phyloP scores from a whole-genome alignment of 2,888 invertebrate genomes.

The Ormia ochracea region DNA sequence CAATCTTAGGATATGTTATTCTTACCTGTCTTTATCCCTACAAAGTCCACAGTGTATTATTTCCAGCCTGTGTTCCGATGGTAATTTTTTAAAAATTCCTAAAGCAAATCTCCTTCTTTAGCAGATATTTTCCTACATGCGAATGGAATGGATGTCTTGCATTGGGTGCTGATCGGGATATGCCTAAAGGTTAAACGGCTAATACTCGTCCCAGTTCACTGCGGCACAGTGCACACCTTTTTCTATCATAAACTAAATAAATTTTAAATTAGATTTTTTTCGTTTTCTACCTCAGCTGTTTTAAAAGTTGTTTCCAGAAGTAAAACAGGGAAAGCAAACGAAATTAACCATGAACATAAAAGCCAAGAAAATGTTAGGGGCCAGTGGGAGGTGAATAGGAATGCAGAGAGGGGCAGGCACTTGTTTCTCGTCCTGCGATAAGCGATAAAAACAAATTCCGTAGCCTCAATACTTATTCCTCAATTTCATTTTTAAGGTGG shows the following conservation, averaged over 20 bases:
- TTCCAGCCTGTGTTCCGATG: no score
- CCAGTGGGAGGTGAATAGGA: background rate
- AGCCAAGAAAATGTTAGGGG: background rate
- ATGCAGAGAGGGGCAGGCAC: background rate
- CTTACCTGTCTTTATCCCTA: no score
- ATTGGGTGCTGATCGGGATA: no score
- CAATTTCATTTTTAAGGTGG: background rate
- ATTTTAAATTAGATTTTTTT: background rate
- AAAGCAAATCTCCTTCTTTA: no score
- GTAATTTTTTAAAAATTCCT: no score
- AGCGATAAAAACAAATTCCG: slow-evolving; percentile 11
- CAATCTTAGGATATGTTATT: no score
- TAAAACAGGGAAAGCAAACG: background rate
- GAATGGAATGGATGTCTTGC: no score
- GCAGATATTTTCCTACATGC: no score
- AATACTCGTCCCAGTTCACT: background rate
- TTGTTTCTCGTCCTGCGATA: background rate
- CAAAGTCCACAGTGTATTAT: no score
- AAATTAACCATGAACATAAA: background rate
- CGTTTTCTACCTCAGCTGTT: slow-evolving; percentile 32
- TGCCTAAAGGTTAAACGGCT: no score
- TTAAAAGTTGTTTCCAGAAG: background rate
- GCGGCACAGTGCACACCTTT: background rate
- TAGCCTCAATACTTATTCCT: background rate
- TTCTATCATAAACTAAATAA: background rate